phyloP scores from a whole-genome alignment of 2,113 vertebrate genomes.

The Ophthalmolycus amberensis region DNA sequence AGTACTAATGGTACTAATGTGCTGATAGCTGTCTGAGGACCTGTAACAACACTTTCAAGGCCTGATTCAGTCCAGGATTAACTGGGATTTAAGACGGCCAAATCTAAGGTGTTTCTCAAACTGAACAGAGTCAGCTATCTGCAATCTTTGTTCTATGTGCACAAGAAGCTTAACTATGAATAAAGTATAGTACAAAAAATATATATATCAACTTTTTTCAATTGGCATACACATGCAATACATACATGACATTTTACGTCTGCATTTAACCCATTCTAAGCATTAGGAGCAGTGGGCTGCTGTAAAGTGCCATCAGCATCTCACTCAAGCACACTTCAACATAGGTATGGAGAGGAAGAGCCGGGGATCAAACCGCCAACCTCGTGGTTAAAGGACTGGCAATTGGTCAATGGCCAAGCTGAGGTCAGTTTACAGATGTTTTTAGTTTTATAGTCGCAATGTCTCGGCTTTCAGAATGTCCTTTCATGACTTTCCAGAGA shows the following conservation, averaged over 20 bases:
- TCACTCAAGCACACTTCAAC: too few relatives aligned
- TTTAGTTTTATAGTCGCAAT: background rate
- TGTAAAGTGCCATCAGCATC: too few relatives aligned
- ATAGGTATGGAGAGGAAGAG: too few relatives aligned
- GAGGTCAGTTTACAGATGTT: constrained; percentile 30
- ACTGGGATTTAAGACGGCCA: constrained; percentile 16
- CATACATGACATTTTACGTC: too few relatives aligned
- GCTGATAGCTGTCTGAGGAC: constrained; percentile 1
- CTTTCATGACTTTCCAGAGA: background rate
- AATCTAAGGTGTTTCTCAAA: background rate
- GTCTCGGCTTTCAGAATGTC: background rate
- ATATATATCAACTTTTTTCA: too few relatives aligned
- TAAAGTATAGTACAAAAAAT: too few relatives aligned
- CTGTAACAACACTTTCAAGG: constrained; percentile 3
- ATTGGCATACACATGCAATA: too few relatives aligned
- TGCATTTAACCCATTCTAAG: too few relatives aligned
- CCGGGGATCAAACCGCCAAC: too few relatives aligned
- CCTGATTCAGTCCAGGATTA: constrained; percentile 13
- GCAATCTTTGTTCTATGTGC: constrained; percentile 2
- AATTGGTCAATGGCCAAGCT: background rate
- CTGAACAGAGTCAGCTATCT: background rate
- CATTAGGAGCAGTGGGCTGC: too few relatives aligned
- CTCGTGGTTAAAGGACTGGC: too few relatives aligned
- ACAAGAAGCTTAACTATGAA: background rate
- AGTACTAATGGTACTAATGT: background rate